Percentiles rank a stretch among this genome's conserved stretches.
phyloP scores from a whole-genome alignment of 2,113 vertebrate species.

The Hepsetus odoe region DNA sequence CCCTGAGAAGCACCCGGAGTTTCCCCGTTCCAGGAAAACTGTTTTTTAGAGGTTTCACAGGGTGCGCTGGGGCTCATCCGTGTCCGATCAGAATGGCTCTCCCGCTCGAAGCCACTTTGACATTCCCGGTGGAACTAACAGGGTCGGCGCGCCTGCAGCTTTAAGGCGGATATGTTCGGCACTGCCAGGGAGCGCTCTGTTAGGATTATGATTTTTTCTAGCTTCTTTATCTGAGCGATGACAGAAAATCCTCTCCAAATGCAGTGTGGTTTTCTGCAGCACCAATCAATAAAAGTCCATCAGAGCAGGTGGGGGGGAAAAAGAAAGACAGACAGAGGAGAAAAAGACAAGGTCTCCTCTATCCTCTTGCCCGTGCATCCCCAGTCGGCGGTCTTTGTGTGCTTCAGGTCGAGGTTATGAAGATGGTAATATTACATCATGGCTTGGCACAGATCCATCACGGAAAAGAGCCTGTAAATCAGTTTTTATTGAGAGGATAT shows the following conservation, averaged over 20 bases:
- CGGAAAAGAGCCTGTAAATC: slow-evolving; percentile 30
- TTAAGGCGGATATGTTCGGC: slow-evolving; percentile 67
- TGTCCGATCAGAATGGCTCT: slow-evolving; percentile 61
- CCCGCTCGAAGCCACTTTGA: slow-evolving; percentile 55
- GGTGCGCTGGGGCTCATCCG: slow-evolving; percentile 52
- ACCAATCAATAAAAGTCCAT: slow-evolving; percentile 69
- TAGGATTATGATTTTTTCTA: slow-evolving; percentile 60
- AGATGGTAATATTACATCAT: slow-evolving; percentile 38
- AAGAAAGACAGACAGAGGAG: slow-evolving; percentile 39
- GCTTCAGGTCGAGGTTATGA: slow-evolving; percentile 35
- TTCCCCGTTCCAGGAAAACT: neutral
- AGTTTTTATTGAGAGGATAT: slow-evolving; percentile 31
- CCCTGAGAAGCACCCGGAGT: neutral
- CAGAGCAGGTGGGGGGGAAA: slow-evolving; percentile 36
- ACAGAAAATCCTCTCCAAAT: slow-evolving; percentile 68
- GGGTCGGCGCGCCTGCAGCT: slow-evolving; percentile 59
- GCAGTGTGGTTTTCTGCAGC: slow-evolving; percentile 59
- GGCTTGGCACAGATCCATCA: slow-evolving; percentile 17
- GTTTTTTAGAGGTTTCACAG: slow-evolving; percentile 58
- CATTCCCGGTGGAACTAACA: slow-evolving; percentile 51
- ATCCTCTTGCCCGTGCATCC: slow-evolving; percentile 45
- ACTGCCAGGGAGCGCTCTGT: slow-evolving; percentile 66
- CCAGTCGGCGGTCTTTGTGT: slow-evolving; percentile 32
- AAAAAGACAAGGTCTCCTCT: slow-evolving; percentile 52
- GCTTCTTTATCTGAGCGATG: slow-evolving; percentile 54